phyloP scores from a whole-genome alignment of 2,888 invertebrate species.

The Drosophila ezoana region DNA sequence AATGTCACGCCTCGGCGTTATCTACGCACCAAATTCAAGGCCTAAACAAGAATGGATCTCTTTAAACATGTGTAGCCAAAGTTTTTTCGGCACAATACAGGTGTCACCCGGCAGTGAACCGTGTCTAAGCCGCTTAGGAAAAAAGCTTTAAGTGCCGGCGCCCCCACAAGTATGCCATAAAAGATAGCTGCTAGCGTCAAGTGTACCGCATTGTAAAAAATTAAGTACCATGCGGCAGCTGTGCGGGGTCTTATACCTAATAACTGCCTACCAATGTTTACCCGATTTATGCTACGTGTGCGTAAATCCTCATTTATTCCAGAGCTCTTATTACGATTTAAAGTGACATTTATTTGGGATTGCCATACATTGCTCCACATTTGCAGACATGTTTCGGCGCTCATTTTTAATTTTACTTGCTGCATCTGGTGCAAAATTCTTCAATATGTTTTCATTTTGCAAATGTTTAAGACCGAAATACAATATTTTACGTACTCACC shows the following conservation, averaged over 20 bases:
- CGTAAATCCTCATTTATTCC: slow-evolving; percentile 48
- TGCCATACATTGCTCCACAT: not conserved
- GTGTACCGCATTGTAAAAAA: slow-evolving; percentile 56
- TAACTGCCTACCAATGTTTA: slow-evolving; percentile 46
- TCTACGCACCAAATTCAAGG: slow-evolving; percentile 13
- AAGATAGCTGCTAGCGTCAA: slow-evolving; percentile 55
- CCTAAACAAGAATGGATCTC: slow-evolving; percentile 21
- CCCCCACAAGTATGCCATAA: slow-evolving; percentile 52
- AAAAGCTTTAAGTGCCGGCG: slow-evolving; percentile 44
- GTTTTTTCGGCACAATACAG: slow-evolving; percentile 20
- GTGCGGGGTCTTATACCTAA: slow-evolving; percentile 21
- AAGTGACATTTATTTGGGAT: slow-evolving; percentile 25
- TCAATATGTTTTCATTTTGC: not conserved
- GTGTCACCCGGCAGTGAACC: slow-evolving; percentile 20
- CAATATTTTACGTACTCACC: not conserved
- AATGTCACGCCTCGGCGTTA: slow-evolving; percentile 60
- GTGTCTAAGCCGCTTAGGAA: slow-evolving; percentile 68
- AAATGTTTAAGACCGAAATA: not conserved
- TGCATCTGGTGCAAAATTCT: not conserved
- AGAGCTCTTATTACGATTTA: slow-evolving; percentile 61
- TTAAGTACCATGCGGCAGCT: slow-evolving; percentile 57
- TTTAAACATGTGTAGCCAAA: slow-evolving; percentile 31
- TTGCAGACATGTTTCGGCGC: not conserved
- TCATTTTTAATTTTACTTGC: slow-evolving; percentile 12
- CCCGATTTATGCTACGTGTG: slow-evolving; percentile 41